phyloP scores from a whole-genome alignment of 2,888 invertebrate species.

The Mylabris sibirica region DNA sequence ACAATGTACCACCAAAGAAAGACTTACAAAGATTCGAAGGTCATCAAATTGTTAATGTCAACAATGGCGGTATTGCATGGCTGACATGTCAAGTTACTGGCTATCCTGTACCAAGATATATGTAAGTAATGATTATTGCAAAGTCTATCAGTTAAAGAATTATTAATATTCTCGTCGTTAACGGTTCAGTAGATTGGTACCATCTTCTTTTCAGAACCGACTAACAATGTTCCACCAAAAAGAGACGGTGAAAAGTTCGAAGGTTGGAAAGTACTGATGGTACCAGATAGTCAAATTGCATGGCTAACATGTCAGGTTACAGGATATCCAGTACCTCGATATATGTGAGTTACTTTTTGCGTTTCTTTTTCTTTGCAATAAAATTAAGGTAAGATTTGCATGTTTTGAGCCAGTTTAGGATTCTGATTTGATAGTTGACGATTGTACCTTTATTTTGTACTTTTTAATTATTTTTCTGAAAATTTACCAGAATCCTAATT shows the following conservation, averaged over 20 bases:
- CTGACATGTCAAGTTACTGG: conserved; percentile 70
- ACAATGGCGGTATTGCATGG: conserved; percentile 65
- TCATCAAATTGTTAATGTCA: conserved; percentile 69
- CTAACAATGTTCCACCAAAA: conserved; percentile 68
- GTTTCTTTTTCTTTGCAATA: no score
- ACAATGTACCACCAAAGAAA: conserved; percentile 71
- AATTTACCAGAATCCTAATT: conserved; percentile 46
- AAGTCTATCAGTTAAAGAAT: background rate
- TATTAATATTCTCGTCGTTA: background rate
- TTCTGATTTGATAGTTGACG: conserved; percentile 46
- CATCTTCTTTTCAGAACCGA: conserved; percentile 59
- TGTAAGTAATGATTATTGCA: conserved; percentile 56
- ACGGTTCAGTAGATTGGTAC: conserved; percentile 13
- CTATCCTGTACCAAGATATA: conserved; percentile 65
- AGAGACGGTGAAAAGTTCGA: conserved; percentile 65
- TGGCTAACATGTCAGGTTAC: conserved; percentile 71
- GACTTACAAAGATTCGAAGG: conserved; percentile 66
- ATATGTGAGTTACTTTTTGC: conserved; percentile 36
- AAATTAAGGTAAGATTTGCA: conserved; percentile 39
- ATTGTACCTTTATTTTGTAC: conserved; percentile 18
- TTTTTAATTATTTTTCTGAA: conserved; percentile 16
- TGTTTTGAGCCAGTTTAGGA: conserved; percentile 45
- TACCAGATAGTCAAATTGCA: conserved; percentile 63
- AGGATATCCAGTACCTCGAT: conserved; percentile 61
- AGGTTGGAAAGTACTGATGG: conserved; percentile 68